Conservation (phyloP, 2,797 vertebrate genomes). For the Sebastes baramenuke region DNA sequence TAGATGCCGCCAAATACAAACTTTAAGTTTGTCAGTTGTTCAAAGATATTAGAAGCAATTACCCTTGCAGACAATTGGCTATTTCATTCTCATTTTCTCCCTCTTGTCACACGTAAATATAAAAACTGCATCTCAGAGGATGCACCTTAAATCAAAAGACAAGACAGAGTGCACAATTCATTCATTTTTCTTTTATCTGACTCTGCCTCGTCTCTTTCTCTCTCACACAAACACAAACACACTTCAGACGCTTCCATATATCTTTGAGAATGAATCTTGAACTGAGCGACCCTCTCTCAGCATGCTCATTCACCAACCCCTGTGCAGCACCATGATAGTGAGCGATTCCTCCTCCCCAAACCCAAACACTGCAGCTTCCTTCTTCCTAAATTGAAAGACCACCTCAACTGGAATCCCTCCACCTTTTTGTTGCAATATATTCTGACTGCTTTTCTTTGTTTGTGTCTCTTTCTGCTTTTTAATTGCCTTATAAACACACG, state of each 20-base stretch:
- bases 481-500: background rate
- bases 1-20: too few species aligned
- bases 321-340: conserved; percentile 1
- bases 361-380: background rate
- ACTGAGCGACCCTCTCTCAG: background rate
- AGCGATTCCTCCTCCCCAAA: background rate
- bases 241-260: conserved; percentile 19
- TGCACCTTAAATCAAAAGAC: background rate
- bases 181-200: background rate
- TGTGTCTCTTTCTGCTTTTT: background rate
- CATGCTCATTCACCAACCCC: background rate
- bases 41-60: too few species aligned
- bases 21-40: too few species aligned
- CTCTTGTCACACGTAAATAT: background rate
- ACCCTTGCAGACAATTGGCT: background rate
- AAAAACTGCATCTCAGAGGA: background rate
- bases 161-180: background rate
- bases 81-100: background rate
- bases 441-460: background rate
- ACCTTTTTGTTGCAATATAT: background rate
- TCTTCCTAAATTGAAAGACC: background rate
- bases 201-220: background rate
- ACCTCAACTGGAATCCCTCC: background rate
- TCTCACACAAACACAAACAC: background rate
- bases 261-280: conserved; percentile 20